Base-by-base conservation (phyloP, 1,140 invertebrate genomes). In the Diorhabda elongata region DNA sequence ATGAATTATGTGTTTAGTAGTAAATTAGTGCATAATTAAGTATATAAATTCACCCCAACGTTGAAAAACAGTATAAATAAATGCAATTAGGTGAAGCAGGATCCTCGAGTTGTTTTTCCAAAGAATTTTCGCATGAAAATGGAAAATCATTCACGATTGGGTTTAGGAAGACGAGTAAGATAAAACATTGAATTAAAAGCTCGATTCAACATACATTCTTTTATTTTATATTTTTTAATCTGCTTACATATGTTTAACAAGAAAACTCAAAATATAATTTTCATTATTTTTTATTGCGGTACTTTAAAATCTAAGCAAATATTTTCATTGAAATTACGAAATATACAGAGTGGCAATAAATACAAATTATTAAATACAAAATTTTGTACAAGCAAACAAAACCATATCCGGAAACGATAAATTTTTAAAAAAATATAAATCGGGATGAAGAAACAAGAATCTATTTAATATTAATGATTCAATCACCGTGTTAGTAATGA, bases 331-430 rank as follows among this genome's bases (percentile, higher is more conserved):
- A 65, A 67, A 58, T 67, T 57, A 73, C 63, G 66, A 71, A 74
- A 74, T 74, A 74, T 74, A 74, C 72, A 74, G 58, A 70, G 61
- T 71, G 57, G 70, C 69, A 73, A 73, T 71, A 74, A 74, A 74
- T 74, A 74, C 70, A 74, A 69, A 68, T 42, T 65, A 71, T 71
- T 74, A 64, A 61, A 69, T 71, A 74, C 69, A 74, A 74, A 73
- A 71, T 68, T 68, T 71, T 71, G 64, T 71, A 71, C 70, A 71
- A 68, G 67, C 63, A 69, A 71, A 64, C 26, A 65, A 47, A 9
- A 56, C 60, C 57, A 67, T 59, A 58, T 64, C 57, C 11, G 56
- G 47, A 26, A 58, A 44, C n/a, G 47, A 8, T 52, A 3, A 26
- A 26, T 26, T 26, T 26, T 26, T 26, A 62, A 7, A 68, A 70